Conservation (phyloP, 2,888 invertebrate species). For the Hyalella azteca region DNA sequence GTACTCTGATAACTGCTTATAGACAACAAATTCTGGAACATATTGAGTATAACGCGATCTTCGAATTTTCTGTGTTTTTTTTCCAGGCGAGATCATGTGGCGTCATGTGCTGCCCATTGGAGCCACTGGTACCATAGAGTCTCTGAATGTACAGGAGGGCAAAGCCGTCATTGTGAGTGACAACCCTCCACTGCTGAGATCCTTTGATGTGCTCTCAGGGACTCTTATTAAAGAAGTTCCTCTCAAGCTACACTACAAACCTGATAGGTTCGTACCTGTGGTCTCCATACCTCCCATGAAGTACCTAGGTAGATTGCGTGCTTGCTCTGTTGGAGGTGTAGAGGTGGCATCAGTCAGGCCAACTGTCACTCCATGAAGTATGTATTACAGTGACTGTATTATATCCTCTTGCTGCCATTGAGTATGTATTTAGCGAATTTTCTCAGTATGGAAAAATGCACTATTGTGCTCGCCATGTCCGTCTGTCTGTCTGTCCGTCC, state of each 20-base stretch:
- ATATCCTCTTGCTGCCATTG: too few relatives aligned
- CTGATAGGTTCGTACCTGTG: background rate
- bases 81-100: conserved; percentile 77
- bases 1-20: too few relatives aligned
- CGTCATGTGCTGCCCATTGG: conserved; percentile 77
- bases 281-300: too few relatives aligned
- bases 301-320: too few relatives aligned
- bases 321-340: too few relatives aligned
- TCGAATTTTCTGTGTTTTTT: background rate
- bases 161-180: conserved; percentile 76
- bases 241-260: conserved; percentile 42
- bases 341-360: too few relatives aligned
- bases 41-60: background rate
- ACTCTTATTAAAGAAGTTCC: conserved; percentile 60
- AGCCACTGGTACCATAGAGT: conserved; percentile 70
- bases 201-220: conserved; percentile 79
- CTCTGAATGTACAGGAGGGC: conserved; percentile 67
- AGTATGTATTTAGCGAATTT: too few relatives aligned
- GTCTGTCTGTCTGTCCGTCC: too few relatives aligned
- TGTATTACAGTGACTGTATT: too few relatives aligned
- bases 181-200: conserved; percentile 67
- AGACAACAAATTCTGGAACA: background rate
- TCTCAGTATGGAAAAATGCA: too few relatives aligned
- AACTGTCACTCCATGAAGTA: too few relatives aligned
- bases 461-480: too few relatives aligned